Conservation (phyloP, 2,888 invertebrate genomes). For the Thumatha senex region DNA sequence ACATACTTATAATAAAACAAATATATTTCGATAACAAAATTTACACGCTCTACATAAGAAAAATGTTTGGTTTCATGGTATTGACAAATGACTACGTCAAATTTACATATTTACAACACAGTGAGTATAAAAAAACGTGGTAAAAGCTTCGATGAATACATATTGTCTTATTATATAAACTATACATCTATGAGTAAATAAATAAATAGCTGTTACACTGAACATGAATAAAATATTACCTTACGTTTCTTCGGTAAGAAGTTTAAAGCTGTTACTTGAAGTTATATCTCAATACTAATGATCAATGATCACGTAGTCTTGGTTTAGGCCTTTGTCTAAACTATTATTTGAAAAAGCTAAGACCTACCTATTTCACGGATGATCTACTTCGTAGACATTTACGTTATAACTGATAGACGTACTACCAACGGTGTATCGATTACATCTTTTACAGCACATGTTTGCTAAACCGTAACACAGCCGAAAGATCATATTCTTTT, state of each 20-base stretch:
- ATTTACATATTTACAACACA: conserved; percentile 83
- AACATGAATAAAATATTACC: conserved; percentile 33
- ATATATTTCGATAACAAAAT: conserved; percentile 73
- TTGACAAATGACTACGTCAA: conserved; percentile 74
- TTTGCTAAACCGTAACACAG: conserved; percentile 3
- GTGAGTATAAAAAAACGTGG: conserved; percentile 64
- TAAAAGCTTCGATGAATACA: conserved; percentile 62
- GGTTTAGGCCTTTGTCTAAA: no score
- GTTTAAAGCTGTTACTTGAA: conserved; percentile 46
- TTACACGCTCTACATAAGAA: conserved; percentile 71
- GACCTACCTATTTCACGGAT: not conserved
- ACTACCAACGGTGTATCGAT: not conserved
- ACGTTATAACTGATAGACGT: not conserved
- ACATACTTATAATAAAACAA: conserved; percentile 57
- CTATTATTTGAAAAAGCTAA: no score
- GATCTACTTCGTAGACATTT: not conserved
- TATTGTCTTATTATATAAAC: conserved; percentile 22
- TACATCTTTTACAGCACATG: conserved; percentile 7
- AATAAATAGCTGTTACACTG: conserved; percentile 61
- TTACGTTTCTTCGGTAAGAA: conserved; percentile 38
- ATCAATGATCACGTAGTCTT: not conserved
- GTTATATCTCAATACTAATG: conserved; percentile 10
- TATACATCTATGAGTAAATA: conserved; percentile 58
- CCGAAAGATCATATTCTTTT: no score
- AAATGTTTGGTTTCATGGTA: conserved; percentile 82